Percentiles rank a stretch among this genome's conserved stretches.
Evolutionary conservation across 2,797 vertebrate genomes (phyloP).

Genomic region (Erethizon dorsatum): DNA sequence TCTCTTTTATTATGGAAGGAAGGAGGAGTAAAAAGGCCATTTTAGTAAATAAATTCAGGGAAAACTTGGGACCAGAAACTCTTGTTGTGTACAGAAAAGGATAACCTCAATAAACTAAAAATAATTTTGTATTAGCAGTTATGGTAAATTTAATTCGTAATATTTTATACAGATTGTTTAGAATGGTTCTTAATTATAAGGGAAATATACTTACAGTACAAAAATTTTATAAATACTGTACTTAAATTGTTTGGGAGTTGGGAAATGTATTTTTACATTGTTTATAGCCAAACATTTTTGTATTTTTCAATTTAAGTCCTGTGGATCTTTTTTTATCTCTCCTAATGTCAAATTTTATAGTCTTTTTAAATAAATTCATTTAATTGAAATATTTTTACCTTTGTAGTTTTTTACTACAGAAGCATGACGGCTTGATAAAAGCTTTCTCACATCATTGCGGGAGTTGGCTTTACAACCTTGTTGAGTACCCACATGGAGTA

Average conservation of each 20-base stretch:
- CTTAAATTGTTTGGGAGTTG: conserved; percentile 70
- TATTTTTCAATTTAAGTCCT: conserved; percentile 81
- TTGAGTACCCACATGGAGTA: neutral
- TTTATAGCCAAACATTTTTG: conserved; percentile 76
- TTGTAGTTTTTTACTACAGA: neutral
- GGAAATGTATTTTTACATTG: conserved; percentile 80
- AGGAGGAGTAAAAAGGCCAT: neutral
- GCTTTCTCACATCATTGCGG: neutral
- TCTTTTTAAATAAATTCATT: conserved; percentile 83
- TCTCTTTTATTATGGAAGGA: neutral
- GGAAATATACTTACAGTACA: conserved; percentile 38
- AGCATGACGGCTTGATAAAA: neutral
- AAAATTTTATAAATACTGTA: conserved; percentile 61
- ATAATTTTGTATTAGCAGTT: conserved; percentile 5
- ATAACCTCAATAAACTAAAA: neutral
- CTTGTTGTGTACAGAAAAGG: neutral
- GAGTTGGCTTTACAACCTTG: neutral
- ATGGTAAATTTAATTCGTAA: conserved; percentile 34
- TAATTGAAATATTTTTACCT: conserved; percentile 14
- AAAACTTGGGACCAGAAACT: conserved; percentile 30
- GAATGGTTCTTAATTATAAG: conserved; percentile 67
- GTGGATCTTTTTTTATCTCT: conserved; percentile 67
- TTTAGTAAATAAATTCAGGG: neutral
- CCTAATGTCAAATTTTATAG: conserved; percentile 76
- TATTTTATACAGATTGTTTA: conserved; percentile 69